Conservation (phyloP, 2,888 invertebrate genomes). For the Rutpela maculata region DNA sequence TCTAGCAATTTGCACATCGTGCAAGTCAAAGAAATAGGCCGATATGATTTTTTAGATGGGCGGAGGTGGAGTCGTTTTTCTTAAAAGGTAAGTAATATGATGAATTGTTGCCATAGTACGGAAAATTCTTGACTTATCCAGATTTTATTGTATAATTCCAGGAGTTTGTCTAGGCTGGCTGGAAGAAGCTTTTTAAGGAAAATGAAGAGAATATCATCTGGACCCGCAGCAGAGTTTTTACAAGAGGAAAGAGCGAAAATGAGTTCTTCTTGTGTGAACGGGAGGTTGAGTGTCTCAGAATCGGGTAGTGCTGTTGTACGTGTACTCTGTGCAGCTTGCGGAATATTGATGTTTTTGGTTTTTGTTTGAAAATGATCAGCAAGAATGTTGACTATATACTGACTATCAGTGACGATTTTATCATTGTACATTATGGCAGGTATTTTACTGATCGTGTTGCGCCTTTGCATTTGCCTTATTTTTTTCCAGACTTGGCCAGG, state of each 20-base stretch:
- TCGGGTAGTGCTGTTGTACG: neutral
- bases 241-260: constrained; percentile 23
- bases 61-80: constrained; percentile 1
- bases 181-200: constrained; percentile 34
- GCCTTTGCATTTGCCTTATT: neutral
- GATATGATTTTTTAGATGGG: neutral
- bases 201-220: constrained; percentile 34
- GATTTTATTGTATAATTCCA: constrained; percentile 39
- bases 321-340: neutral
- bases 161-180: constrained; percentile 32
- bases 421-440: neutral
- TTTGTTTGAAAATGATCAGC: constrained; percentile 12
- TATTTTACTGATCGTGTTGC: neutral
- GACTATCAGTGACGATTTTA: neutral
- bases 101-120: constrained; percentile 12
- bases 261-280: constrained; percentile 14
- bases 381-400: neutral
- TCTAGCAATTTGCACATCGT: constrained; percentile 14
- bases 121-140: constrained; percentile 35
- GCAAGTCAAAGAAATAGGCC: neutral
- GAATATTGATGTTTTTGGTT: constrained; percentile 5
- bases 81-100: constrained; percentile 29
- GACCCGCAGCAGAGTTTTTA: constrained; percentile 39
- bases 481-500: neutral
- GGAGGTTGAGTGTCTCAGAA: constrained; percentile 1